These are phyloP conservation scores for Poliocrania exsul DNA, from an alignment of 2,797 vertebrate species.

Conservation along the genomic window DNA sequence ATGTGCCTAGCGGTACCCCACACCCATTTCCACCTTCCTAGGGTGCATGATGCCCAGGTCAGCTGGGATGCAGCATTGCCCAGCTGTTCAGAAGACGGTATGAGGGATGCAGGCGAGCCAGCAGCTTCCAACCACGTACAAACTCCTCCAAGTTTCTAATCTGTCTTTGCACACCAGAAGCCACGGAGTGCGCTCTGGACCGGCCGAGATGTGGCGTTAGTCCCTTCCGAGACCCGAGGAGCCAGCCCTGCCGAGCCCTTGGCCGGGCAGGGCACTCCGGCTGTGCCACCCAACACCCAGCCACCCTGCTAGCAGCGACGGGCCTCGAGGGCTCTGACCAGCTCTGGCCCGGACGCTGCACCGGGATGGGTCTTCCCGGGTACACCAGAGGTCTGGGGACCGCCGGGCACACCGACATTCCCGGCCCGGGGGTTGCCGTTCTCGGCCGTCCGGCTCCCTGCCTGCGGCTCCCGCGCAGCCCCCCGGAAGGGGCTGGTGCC, in stretches of 20 bases:
- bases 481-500: background rate
- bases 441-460: background rate
- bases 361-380: background rate
- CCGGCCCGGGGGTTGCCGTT: background rate
- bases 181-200: background rate
- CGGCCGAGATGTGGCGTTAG: rapidly evolving
- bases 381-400: background rate
- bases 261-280: background rate
- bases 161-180: background rate
- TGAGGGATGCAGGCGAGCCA: background rate
- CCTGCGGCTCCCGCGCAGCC: background rate
- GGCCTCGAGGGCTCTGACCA: too few relatives aligned
- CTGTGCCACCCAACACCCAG: background rate
- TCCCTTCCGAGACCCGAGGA: background rate
- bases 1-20: background rate
- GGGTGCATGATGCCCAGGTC: rapidly evolving
- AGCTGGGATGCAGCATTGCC: background rate
- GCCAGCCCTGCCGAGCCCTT: rapidly evolving
- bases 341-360: background rate
- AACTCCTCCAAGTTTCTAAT: background rate
- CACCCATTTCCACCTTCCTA: background rate
- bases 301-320: too few relatives aligned
- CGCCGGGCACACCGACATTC: too few relatives aligned
- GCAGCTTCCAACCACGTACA: background rate
- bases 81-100: background rate